Conservation (phyloP, 2,113 vertebrate species). For the Numenius arquata region DNA sequence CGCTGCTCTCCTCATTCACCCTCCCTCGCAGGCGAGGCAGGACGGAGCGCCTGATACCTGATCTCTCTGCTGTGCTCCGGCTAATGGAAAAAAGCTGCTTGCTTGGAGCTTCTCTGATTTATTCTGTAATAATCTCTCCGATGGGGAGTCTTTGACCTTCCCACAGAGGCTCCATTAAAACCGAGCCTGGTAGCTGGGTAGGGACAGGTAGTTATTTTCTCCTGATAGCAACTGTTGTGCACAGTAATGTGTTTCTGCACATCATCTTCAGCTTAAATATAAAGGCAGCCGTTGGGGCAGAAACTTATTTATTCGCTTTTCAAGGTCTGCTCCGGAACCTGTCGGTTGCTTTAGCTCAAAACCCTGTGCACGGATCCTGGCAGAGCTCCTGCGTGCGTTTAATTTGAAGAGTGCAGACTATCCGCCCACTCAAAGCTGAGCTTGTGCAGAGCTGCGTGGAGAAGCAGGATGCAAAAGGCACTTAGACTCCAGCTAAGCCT, state of each 20-base stretch:
- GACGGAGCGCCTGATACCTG: neutral
- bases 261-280: neutral
- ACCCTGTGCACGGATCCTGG: fast-evolving
- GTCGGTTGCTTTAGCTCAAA: neutral
- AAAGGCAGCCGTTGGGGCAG: neutral
- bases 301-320: neutral
- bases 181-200: neutral
- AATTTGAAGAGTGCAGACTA: neutral
- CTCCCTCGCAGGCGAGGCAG: neutral
- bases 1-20: neutral
- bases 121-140: neutral
- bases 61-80: neutral
- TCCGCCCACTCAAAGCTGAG: neutral
- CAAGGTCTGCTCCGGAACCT: neutral
- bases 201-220: neutral
- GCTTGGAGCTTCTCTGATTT: neutral
- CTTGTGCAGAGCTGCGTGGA: neutral
- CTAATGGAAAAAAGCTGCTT: neutral
- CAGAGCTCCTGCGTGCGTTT: neutral
- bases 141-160: neutral
- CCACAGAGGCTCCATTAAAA: neutral
- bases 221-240: neutral
- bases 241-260: neutral
- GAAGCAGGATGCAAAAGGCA: neutral
- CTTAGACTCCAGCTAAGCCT: neutral